Conservation (phyloP, 2,888 invertebrate genomes). For the Cantharis rustica region DNA sequence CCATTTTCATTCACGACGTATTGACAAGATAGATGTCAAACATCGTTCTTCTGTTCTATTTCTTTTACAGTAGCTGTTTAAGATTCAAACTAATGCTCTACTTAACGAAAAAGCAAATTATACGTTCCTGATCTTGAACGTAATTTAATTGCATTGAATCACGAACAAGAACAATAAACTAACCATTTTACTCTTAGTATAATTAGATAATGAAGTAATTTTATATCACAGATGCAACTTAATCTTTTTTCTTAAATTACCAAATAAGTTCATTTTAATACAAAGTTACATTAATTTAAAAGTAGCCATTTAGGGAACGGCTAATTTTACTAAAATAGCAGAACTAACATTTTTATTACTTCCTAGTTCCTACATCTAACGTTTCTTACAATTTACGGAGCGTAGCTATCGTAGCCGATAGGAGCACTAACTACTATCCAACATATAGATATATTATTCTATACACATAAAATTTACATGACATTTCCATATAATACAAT, state of each 20-base stretch:
- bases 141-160: conserved; percentile 1
- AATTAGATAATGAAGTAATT: neutral
- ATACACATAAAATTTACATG: too few species aligned
- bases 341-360: neutral
- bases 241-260: neutral
- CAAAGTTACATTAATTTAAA: neutral
- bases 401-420: too few species aligned
- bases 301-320: neutral
- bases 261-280: neutral
- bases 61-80: conserved; percentile 41
- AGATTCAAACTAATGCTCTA: conserved; percentile 45
- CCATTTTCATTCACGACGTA: conserved; percentile 37
- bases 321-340: neutral
- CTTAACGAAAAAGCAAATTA: conserved; percentile 23
- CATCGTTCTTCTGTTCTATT: conserved; percentile 47
- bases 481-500: too few species aligned
- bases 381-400: neutral
- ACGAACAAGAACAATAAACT: neutral
- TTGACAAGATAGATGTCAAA: conserved; percentile 50
- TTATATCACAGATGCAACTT: neutral
- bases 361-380: neutral
- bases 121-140: conserved; percentile 7
- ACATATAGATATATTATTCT: too few species aligned
- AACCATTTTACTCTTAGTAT: neutral
- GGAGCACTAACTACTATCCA: too few species aligned